Evolutionary conservation across 2,113 vertebrate species (phyloP).

Genomic region (Xyliphius kryptos): DNA sequence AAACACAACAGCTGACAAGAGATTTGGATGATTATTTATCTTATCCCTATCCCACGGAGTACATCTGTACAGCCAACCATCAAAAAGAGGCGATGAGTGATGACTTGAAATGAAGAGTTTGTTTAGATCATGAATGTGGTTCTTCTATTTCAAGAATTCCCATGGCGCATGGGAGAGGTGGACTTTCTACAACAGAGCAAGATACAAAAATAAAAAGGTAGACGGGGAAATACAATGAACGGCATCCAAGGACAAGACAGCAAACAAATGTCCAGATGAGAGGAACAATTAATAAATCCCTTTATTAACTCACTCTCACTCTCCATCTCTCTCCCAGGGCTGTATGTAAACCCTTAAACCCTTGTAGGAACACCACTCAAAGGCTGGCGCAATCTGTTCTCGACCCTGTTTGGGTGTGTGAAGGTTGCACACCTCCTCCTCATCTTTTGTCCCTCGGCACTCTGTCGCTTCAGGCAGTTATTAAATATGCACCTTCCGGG

Average conservation of each 20-base stretch:
- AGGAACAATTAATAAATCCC: conserved; percentile 39
- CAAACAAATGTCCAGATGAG: conserved; percentile 39
- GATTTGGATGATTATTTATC: too few relatives aligned
- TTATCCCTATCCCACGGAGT: too few relatives aligned
- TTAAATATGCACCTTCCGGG: conserved; percentile 98
- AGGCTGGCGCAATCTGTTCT: conserved; percentile 69
- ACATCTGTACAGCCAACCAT: too few relatives aligned
- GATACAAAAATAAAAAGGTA: background rate
- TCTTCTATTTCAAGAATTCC: too few relatives aligned
- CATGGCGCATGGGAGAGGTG: too few relatives aligned
- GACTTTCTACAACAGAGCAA: too few relatives aligned
- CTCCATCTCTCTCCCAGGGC: conserved; percentile 44
- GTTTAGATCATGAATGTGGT: too few relatives aligned
- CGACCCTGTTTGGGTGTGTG: conserved; percentile 77
- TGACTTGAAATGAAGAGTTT: too few relatives aligned
- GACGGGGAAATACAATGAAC: background rate
- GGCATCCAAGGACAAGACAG: conserved; percentile 31
- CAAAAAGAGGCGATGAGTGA: too few relatives aligned
- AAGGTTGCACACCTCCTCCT: conserved; percentile 72
- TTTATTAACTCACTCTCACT: conserved; percentile 41
- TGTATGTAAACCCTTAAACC: conserved; percentile 68
- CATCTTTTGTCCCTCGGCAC: conserved; percentile 75
- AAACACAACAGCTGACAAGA: too few relatives aligned
- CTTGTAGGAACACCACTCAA: conserved; percentile 63
- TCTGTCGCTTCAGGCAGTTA: conserved; percentile 94